phyloP scores from a whole-genome alignment of 2,113 vertebrate species.

The Spermophilus dauricus region DNA sequence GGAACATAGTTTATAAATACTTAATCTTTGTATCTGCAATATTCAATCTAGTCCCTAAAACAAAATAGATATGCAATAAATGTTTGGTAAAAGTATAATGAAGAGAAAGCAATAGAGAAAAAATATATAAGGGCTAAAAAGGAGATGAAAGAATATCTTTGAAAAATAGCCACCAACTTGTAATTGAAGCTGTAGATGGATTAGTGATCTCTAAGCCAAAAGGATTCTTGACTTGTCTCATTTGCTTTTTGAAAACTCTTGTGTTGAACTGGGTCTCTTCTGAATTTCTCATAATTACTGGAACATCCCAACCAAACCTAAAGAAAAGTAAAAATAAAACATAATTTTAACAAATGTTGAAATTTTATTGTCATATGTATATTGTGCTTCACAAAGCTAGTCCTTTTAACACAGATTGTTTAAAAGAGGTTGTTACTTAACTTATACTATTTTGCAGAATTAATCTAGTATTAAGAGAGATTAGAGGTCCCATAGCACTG shows the following conservation, averaged over 20 bases:
- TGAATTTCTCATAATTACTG: constrained; percentile 95
- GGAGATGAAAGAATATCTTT: background rate
- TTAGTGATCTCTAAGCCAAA: constrained; percentile 92
- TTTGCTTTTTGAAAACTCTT: constrained; percentile 92
- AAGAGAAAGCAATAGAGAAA: constrained; percentile 42
- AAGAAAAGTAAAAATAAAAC: constrained; percentile 70
- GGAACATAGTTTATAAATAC: background rate
- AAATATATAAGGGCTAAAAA: background rate
- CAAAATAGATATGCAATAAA: background rate
- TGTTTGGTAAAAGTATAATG: background rate
- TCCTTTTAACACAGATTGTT: constrained; percentile 19
- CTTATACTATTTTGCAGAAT: background rate
- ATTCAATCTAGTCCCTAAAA: background rate
- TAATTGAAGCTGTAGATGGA: constrained; percentile 88
- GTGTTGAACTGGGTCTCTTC: constrained; percentile 91
- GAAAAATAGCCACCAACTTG: constrained; percentile 89
- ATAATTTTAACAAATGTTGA: constrained; percentile 51
- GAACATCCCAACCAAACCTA: constrained; percentile 97
- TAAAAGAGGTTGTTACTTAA: background rate
- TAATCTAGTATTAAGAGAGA: constrained; percentile 31
- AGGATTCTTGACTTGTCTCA: constrained; percentile 97
- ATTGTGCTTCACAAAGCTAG: background rate
- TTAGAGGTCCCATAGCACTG: background rate
- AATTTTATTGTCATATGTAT: background rate
- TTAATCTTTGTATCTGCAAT: background rate